Percentiles rank a stretch among this genome's conserved stretches.
phyloP scores from a whole-genome alignment of 2,888 invertebrate genomes.

The Dermolepida albohirtum region DNA sequence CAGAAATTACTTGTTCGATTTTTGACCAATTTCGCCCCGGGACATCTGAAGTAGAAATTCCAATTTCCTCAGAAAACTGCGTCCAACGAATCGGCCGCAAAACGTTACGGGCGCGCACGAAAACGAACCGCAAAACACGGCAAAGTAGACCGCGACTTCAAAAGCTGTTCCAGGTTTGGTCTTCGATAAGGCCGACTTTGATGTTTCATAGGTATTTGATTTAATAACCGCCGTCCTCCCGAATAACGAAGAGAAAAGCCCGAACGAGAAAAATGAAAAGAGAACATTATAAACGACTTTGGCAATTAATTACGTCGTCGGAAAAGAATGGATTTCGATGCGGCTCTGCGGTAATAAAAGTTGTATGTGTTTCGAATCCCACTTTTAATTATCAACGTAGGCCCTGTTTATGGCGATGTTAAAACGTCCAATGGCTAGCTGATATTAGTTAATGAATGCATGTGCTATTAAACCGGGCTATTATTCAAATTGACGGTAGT shows the following conservation, averaged over 20 bases:
- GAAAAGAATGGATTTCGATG: neutral
- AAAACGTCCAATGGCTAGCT: neutral
- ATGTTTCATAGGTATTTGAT: constrained; percentile 50
- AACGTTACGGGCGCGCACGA: constrained; percentile 16
- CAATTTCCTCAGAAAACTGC: constrained; percentile 5
- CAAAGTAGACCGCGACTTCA: constrained; percentile 30
- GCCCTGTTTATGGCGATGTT: constrained; percentile 19
- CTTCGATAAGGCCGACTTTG: constrained; percentile 50
- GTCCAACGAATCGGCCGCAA: constrained; percentile 14
- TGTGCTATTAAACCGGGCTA: constrained; percentile 46
- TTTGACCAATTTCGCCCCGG: neutral
- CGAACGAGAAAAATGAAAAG: neutral
- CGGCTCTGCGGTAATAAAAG: constrained; percentile 3
- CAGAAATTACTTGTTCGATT: constrained; percentile 23
- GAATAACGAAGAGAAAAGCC: constrained; percentile 45
- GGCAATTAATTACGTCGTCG: constrained; percentile 49
- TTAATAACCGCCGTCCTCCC: constrained; percentile 48
- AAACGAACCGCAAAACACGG: constrained; percentile 28
- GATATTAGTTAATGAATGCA: constrained; percentile 47
- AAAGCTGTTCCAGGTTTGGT: constrained; percentile 6
- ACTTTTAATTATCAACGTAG: constrained; percentile 31
- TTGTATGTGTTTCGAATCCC: constrained; percentile 6
- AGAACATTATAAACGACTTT: constrained; percentile 46
- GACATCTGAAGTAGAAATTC: constrained; percentile 27
- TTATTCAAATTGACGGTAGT: constrained; percentile 47